Conservation (phyloP, 2,888 invertebrate genomes). For the Xylota sylvarum region DNA sequence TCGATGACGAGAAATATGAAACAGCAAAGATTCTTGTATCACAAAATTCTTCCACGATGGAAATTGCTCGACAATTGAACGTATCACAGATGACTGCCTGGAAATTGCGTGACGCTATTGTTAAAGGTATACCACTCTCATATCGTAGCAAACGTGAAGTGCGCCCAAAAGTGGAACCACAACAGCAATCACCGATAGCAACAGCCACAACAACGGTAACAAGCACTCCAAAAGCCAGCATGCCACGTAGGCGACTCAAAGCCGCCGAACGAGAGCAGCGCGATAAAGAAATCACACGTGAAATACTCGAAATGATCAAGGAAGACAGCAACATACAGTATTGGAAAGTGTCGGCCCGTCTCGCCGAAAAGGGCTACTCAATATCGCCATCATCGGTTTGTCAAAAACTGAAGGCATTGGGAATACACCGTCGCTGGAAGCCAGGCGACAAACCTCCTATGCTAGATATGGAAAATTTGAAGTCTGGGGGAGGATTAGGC, state of each 20-base stretch:
- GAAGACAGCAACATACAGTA: constrained; percentile 84
- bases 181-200: constrained; percentile 40
- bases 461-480: constrained; percentile 82
- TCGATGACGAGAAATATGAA: constrained; percentile 84
- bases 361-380: constrained; percentile 84
- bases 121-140: constrained; percentile 84
- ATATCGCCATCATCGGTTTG: constrained; percentile 84
- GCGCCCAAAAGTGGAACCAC: constrained; percentile 62
- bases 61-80: constrained; percentile 83
- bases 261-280: constrained; percentile 83
- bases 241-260: constrained; percentile 82
- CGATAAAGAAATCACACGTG: constrained; percentile 83
- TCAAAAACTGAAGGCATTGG: constrained; percentile 84
- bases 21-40: constrained; percentile 84
- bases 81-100: constrained; percentile 85
- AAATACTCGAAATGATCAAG: constrained; percentile 83
- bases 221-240: constrained; percentile 70
- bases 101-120: constrained; percentile 84
- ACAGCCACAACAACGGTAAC: constrained; percentile 23
- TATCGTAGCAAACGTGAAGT: constrained; percentile 82
- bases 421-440: constrained; percentile 84
- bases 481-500: constrained; percentile 77
- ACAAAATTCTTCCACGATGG: constrained; percentile 84
- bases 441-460: constrained; percentile 84
- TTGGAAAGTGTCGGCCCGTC: constrained; percentile 84